These are phyloP conservation scores for Aythya baeri DNA, from an alignment of 2,113 vertebrate genomes.

Conservation along the genomic window DNA sequence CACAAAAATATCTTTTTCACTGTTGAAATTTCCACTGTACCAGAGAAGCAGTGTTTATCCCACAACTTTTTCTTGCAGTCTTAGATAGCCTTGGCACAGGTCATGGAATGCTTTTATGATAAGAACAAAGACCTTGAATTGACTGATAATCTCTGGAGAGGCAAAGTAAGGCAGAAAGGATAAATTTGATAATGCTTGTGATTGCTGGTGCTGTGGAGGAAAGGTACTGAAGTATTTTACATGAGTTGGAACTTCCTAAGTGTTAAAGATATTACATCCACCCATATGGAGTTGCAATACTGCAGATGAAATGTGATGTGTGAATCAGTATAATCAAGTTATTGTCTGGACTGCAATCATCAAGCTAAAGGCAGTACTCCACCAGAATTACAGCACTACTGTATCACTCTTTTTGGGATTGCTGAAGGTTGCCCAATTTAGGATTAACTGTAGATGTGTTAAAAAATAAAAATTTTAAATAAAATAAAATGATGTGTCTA, in stretches of 20 bases:
- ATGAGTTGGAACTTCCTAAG: background rate
- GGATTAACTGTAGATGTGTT: background rate
- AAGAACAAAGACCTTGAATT: conserved; percentile 3
- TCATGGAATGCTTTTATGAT: background rate
- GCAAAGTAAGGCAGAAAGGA: background rate
- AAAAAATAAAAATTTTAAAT: background rate
- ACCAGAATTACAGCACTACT: background rate
- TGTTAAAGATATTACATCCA: background rate
- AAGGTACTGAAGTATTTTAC: background rate
- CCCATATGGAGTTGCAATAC: background rate
- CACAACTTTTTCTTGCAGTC: background rate
- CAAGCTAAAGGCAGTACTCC: background rate
- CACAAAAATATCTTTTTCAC: background rate
- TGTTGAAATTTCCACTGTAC: background rate
- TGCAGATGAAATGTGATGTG: background rate
- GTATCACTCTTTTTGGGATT: background rate
- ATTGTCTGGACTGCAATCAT: background rate
- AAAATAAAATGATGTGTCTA: background rate
- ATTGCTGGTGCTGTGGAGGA: background rate
- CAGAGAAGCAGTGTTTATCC: background rate
- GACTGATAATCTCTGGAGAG: background rate
- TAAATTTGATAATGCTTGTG: background rate
- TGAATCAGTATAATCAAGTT: background rate
- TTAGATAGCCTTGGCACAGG: background rate
- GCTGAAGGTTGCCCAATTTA: background rate